Evolutionary conservation across 1,140 invertebrate species (phyloP), one percentile per base, ranked within the genome.

Genomic region (Trichogramma pretiosum): DNA sequence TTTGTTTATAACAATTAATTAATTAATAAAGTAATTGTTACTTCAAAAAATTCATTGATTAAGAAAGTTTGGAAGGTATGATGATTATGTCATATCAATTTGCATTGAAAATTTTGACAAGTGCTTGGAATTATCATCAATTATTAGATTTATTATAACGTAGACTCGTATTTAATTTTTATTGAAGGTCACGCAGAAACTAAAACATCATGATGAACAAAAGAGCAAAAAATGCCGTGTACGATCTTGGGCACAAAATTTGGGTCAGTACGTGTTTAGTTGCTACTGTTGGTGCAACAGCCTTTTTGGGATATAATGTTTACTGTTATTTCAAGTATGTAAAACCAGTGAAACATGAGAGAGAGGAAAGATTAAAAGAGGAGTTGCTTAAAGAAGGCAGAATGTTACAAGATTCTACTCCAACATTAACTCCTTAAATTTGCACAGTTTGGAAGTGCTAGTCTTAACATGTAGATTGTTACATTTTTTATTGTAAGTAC

Each of bases 311-410:
- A 10, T 53, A 50, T n/a, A 19, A 46, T n/a, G n/a, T 38, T 2
- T 59, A 41, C 3, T 4, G 59, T 28, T 68, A 62, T 44, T 30
- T 54, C 17, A 22, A 43, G 3, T 40, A 62, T 19, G 5, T 65
- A n/a, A 56, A 52, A 40, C 68, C 68, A 1, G 1, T 34, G 1
- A 19, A 36, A 2, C 46, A 30, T 35, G 45, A 36, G 16, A 9
- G 51, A 2, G 16, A 48, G 22, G 4, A 54, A 32, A 23, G 53
- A 33, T 5, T 21, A 1, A 10, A 60, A 21, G 37, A 57, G 38
- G 56, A 62, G 32, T 42, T 68, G 2, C 36, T 70, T 18, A 22
- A 36, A 17, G 66, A 67, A 56, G 67, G 65, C 24, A 53, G 18
- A 41, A 52, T 35, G 23, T n/a, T 46, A 21, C 17, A 34, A 13